phyloP scores from a whole-genome alignment of 2,888 invertebrate genomes.

The Gnatocerus cornutus region DNA sequence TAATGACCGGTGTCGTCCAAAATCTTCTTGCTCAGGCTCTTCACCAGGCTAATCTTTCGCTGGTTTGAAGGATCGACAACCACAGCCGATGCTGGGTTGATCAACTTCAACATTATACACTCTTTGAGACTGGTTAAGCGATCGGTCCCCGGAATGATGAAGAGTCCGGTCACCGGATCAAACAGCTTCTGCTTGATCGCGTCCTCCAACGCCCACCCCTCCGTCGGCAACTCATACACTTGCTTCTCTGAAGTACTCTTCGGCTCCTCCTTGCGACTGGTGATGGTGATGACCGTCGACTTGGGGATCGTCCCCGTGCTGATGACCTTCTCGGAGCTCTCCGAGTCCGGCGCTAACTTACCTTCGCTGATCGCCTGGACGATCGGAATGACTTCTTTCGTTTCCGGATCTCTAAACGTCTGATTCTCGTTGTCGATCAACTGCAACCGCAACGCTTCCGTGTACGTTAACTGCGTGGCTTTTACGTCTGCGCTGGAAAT shows the following conservation, averaged over 20 bases:
- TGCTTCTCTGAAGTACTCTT: conserved; percentile 76
- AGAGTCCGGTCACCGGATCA: conserved; percentile 87
- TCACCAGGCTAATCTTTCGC: conserved; percentile 78
- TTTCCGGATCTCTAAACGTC: conserved; percentile 84
- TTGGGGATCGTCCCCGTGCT: conserved; percentile 57
- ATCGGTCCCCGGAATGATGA: conserved; percentile 91
- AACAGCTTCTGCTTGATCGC: conserved; percentile 89
- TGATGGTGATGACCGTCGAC: conserved; percentile 57
- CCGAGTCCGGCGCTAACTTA: conserved; percentile 76
- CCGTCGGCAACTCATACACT: conserved; percentile 85
- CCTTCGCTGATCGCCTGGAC: conserved; percentile 86
- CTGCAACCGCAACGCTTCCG: conserved; percentile 85
- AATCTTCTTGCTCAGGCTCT: conserved; percentile 86
- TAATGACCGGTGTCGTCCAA: conserved; percentile 88
- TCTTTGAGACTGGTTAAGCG: conserved; percentile 89
- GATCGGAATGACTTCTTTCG: conserved; percentile 82
- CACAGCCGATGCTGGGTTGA: conserved; percentile 87
- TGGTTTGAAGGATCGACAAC: conserved; percentile 86
- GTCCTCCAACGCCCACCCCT: conserved; percentile 88
- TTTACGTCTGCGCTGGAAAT: conserved; percentile 79
- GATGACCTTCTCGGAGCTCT: conserved; percentile 62
- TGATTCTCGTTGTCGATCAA: conserved; percentile 86
- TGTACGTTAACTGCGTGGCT: conserved; percentile 80
- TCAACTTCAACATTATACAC: conserved; percentile 88
- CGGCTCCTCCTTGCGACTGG: conserved; percentile 57